phyloP scores from a whole-genome alignment of 2,113 vertebrate genomes.

The Petrocephalus zakoni region DNA sequence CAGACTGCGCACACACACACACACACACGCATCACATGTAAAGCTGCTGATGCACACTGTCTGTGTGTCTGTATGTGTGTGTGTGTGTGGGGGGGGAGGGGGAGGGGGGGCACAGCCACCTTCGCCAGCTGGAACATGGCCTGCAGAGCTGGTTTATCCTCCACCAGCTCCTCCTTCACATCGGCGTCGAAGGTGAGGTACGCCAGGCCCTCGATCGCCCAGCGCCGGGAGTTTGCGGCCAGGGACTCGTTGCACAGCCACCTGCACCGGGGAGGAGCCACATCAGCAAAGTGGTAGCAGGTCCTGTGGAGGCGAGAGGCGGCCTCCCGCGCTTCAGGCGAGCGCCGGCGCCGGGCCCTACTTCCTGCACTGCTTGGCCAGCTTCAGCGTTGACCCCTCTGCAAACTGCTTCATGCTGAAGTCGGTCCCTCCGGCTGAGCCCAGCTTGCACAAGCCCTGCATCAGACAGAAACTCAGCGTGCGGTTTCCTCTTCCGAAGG shows the following conservation, averaged over 20 bases:
- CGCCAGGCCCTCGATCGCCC: slow-evolving; percentile 93
- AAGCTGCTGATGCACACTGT: not conserved
- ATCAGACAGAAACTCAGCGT: slow-evolving; percentile 42
- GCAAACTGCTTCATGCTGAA: slow-evolving; percentile 99
- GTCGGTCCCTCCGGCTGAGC: slow-evolving; percentile 90
- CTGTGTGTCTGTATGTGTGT: not conserved
- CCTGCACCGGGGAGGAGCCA: slow-evolving; percentile 50
- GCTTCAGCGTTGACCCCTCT: slow-evolving; percentile 86
- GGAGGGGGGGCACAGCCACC: slow-evolving; percentile 62
- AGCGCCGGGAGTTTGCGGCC: slow-evolving; percentile 73
- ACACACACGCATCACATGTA: not conserved
- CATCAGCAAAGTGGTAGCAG: not conserved
- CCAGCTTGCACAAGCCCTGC: slow-evolving; percentile 94
- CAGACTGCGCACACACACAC: slow-evolving; percentile 63
- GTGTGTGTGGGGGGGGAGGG: not conserved
- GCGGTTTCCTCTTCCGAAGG: not conserved
- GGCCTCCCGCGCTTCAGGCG: not conserved
- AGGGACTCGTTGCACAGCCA: slow-evolving; percentile 89
- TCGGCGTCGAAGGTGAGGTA: slow-evolving; percentile 96
- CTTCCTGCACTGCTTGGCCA: slow-evolving; percentile 97
- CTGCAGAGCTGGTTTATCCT: slow-evolving; percentile 78
- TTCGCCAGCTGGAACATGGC: slow-evolving; percentile 87
- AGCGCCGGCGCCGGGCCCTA: slow-evolving; percentile 49
- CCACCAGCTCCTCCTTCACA: slow-evolving; percentile 90
- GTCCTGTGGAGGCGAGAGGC: not conserved